Evolutionary conservation across 2,113 vertebrate genomes (phyloP), one percentile per base, ranked within the genome.

Genomic region (Catagonus wagneri): DNA sequence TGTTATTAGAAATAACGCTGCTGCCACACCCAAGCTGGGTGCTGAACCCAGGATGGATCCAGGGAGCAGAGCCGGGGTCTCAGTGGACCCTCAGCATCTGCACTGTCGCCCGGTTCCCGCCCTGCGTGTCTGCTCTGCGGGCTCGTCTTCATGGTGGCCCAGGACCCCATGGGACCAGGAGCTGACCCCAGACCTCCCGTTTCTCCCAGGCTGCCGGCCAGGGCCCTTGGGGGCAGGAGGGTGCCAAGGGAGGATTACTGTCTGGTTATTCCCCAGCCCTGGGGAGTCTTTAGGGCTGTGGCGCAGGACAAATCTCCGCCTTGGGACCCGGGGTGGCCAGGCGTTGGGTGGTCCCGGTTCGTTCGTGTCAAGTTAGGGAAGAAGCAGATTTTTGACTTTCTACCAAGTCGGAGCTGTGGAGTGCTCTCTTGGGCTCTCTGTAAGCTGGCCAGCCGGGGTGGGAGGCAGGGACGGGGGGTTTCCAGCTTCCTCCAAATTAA

Each of bases 311-410:
- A 39, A 20, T 0, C 3, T 60, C 22, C 0, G 9, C 80, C 36
- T 39, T 9, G 1, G 25, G 54, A 84, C 71, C 89, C 80, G 60
- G 0, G 63, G 95, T 94, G 95, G 96, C 97, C 96, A 95, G 94
- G 97, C 39, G 0, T 50, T 44, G 54, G n/a, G 13, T 83, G 60
- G 84, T 29, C 94, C 81, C 68, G 34, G 56, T 81, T 85, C 92
- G 22, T 20, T 0, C 79, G 92, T 15, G 22, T 60, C 29, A 50
- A 96, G 90, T 93, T 79, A 61, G 66, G 0, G 71, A 94, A 75
- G 95, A 94, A 83, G 81, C 65, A 95, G 23, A 65, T 1, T 68
- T 75, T 93, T 79, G 27, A 92, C 92, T 39, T 87, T 12, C 58
- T 68, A 78, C 76, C 72, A 93, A 23, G 69, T 19, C 65, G 36